phyloP scores from a whole-genome alignment of 2,888 invertebrate genomes.

The Pantelozetes paolii region DNA sequence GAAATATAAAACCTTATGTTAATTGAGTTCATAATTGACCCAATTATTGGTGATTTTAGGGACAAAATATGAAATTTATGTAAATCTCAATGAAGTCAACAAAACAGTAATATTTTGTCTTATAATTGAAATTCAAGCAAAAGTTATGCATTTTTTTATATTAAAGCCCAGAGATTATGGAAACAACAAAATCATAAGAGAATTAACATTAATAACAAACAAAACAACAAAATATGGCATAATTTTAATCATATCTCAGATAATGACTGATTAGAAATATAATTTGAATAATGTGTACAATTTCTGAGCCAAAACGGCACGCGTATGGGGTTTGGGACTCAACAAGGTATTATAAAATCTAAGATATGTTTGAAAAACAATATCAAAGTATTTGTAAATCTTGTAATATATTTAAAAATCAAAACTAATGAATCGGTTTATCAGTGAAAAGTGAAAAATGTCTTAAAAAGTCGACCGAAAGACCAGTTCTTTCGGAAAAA shows the following conservation, averaged over 20 bases:
- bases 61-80: constrained; percentile 15
- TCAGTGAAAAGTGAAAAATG: no score
- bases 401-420: not conserved
- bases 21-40: constrained; percentile 25
- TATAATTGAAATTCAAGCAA: not conserved
- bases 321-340: not conserved
- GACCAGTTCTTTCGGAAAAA: not conserved
- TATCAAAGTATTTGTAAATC: no score
- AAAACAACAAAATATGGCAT: not conserved
- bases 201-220: constrained; percentile 14
- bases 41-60: constrained; percentile 5
- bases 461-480: not conserved
- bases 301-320: not conserved
- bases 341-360: not conserved
- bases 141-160: constrained; percentile 6
- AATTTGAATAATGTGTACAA: constrained; percentile 11
- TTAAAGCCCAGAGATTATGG: not conserved
- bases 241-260: not conserved
- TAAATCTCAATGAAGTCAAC: not conserved
- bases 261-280: constrained; percentile 1
- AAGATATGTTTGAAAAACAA: not conserved
- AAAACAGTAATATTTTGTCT: not conserved
- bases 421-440: not conserved
- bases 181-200: not conserved
- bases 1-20: not conserved